Base-by-base conservation (phyloP, 2,113 vertebrate genomes). In the Pogona vitticeps region DNA sequence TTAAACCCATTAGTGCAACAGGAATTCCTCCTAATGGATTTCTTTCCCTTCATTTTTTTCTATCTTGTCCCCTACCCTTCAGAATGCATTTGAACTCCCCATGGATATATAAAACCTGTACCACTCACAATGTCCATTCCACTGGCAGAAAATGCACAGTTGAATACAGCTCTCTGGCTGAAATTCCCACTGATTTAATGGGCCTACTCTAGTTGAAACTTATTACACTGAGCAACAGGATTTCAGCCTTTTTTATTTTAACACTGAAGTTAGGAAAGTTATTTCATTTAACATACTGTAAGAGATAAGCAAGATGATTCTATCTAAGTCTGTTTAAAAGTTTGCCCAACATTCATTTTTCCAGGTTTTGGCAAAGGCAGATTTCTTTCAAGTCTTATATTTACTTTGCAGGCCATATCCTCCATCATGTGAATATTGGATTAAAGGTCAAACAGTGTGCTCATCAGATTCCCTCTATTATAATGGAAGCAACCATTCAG, bases 351-450 rank as follows among this genome's bases (percentile, higher is more conserved):
- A 52, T 52, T 52, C 10, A 6, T 85, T 65, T 28, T 33, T 6
- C 46, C 58, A 68, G 63, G 89, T 95, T 94, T 93, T 92, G 86
- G 82, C 91, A 93, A 94, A 94, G 91, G 90, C 82, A 88, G 85
- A 95, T 94, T 91, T 77, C 38, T 94, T 92, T 92, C 86, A 91
- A 88, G 89, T 95, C 76, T 85, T 42, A 52, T 82, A 87, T 95
- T 96, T 96, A 95, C 86, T 91, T 91, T 94, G 67, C 91, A 99
- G 99, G 98, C 96, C 98, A 99, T 96, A 99, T 99, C 97, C 94
- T 99, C 89, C 98, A 98, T 95, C 99, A 99, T 89, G 98, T 99
- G 93, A 99, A 99, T 93, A 97, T 99, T 56, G 98, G 99, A 40
- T 89, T 98, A 86, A 96, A 98, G 92, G 98, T 99, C 95, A 99